Conservation (phyloP, 2,888 invertebrate genomes). For the Galerucella pusilla region DNA sequence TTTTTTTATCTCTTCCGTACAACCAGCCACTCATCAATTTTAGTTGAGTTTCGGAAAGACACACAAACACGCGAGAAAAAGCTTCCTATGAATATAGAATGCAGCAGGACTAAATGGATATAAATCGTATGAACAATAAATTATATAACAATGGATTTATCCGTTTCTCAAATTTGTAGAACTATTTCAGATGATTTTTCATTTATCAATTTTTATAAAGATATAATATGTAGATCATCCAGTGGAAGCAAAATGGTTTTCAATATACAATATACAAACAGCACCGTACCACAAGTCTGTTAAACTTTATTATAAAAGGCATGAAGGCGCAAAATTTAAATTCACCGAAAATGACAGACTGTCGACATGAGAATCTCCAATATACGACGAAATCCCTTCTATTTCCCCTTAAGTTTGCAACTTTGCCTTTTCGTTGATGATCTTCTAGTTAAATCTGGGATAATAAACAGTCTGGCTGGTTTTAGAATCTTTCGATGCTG, state of each 20-base stretch:
- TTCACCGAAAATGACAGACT: conserved; percentile 6
- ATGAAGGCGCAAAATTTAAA: conserved; percentile 15
- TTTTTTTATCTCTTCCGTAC: conserved; percentile 31
- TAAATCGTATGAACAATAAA: conserved; percentile 4
- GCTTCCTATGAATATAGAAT: neutral
- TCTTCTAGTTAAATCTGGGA: conserved; percentile 1
- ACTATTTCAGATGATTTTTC: neutral
- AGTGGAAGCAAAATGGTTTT: too few relatives aligned
- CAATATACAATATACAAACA: neutral
- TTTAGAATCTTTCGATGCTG: neutral
- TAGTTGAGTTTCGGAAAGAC: conserved; percentile 14
- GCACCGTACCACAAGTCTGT: neutral
- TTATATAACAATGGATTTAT: too few relatives aligned
- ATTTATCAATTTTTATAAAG: too few relatives aligned
- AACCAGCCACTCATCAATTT: conserved; percentile 31
- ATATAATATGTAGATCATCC: too few relatives aligned
- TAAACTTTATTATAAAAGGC: neutral
- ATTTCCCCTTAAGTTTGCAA: neutral
- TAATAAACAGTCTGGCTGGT: conserved; percentile 12
- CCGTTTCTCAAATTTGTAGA: neutral
- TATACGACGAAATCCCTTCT: conserved; percentile 3
- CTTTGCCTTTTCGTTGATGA: neutral
- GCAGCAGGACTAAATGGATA: neutral
- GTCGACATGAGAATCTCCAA: conserved; percentile 15
- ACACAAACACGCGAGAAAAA: conserved; percentile 11